Evolutionary conservation across 1,140 invertebrate genomes (phyloP), one percentile per base, ranked within the genome.

Genomic region (Caenorhabditis latens): DNA sequence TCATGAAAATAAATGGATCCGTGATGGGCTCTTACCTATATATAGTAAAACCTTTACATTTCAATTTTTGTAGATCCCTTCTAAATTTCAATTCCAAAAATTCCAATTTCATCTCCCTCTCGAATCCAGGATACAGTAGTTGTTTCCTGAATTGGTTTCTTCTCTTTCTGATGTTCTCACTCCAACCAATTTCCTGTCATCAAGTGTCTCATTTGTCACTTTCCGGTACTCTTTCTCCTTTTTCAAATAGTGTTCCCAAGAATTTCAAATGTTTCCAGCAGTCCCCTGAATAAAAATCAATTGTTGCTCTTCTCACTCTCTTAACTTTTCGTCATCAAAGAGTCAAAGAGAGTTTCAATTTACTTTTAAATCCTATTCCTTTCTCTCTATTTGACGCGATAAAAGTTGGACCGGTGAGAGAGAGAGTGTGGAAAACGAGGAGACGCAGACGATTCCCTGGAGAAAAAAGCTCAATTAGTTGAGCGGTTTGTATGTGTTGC

Each of bases 141-240:
- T 24, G 42, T 46, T 71, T 46, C 65, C 42, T 43, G 61, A 13
- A 58, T n/a, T n/a, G n/a, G 19, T 58, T 19, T n/a, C 19, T n/a
- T 19, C n/a, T 58, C 55, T n/a, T 53, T 53, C 50, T 53, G 9
- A n/a, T 53, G 16, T 21, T 16, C n/a, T 21, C n/a, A 9, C 19
- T 24, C 21, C 46, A 5, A 46, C 14, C 71, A 79, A 79, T 79
- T 79, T 79, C 71, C 71, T 79, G 71, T n/a, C 71, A 79, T 79
- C 71, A 79, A 79, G 71, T 79, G 21, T 79, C 71, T 50, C 71
- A 79, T 79, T 79, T 79, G 71, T 79, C 71, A 79, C 71, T 79
- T 79, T 79, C 71, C 43, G 71, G 46, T 50, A 50, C 71, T 79
- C 46, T 67, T 32, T 11, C 13, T n/a, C 19, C 42, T 16, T 65